phyloP scores from a whole-genome alignment of 2,113 vertebrate genomes.

The Acinonyx jubatus region DNA sequence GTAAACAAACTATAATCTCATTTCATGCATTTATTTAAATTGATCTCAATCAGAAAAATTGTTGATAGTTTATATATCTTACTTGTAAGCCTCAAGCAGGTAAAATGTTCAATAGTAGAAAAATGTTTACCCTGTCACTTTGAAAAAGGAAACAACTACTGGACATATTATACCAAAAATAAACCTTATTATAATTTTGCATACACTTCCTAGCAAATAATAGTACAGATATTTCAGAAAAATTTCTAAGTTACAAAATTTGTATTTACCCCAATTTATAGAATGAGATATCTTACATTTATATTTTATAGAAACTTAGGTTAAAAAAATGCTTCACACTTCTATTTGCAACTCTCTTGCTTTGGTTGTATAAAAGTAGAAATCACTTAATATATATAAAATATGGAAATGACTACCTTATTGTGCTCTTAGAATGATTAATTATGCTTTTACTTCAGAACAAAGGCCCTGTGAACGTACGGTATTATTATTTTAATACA shows the following conservation, averaged over 20 bases:
- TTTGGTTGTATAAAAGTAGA: slow-evolving; percentile 42
- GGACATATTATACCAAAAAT: slow-evolving; percentile 37
- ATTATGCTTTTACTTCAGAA: slow-evolving; percentile 74
- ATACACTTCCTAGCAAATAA: slow-evolving; percentile 42
- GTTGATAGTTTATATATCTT: slow-evolving; percentile 15
- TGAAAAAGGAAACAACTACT: slow-evolving; percentile 49
- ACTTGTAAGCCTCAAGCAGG: background rate
- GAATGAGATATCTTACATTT: background rate
- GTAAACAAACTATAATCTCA: slow-evolving; percentile 48
- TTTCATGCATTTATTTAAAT: slow-evolving; percentile 44
- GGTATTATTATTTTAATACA: slow-evolving; percentile 74
- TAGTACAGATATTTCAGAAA: slow-evolving; percentile 10
- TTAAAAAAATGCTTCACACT: slow-evolving; percentile 35
- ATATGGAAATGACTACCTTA: slow-evolving; percentile 60
- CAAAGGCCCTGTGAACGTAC: slow-evolving; percentile 69
- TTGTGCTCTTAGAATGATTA: slow-evolving; percentile 73
- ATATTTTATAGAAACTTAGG: slow-evolving; percentile 40
- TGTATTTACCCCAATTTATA: slow-evolving; percentile 23
- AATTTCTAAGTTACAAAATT: slow-evolving; percentile 33
- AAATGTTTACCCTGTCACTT: slow-evolving; percentile 14
- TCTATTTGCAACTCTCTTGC: slow-evolving; percentile 60
- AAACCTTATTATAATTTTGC: slow-evolving; percentile 23
- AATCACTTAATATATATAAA: slow-evolving; percentile 68
- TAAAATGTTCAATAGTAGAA: slow-evolving; percentile 37
- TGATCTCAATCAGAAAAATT: slow-evolving; percentile 51